phyloP scores from a whole-genome alignment of 2,113 vertebrate genomes.

The Pelobates fuscus region DNA sequence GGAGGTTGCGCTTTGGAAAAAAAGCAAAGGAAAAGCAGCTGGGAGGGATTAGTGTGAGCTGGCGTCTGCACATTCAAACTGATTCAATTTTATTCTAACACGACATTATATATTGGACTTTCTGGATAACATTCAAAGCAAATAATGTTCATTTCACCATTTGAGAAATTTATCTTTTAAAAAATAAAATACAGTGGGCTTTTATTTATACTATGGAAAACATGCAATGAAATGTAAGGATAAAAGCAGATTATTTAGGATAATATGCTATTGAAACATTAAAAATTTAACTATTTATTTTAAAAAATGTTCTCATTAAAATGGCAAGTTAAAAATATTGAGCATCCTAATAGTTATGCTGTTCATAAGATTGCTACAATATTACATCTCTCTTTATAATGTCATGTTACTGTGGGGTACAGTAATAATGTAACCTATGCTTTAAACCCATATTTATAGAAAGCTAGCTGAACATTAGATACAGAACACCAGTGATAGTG shows the following conservation, averaged over 20 bases:
- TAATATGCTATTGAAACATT: not conserved
- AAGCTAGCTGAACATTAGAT: too few relatives aligned
- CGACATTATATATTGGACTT: conserved; percentile 68
- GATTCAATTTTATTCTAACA: conserved; percentile 68
- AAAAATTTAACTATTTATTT: not conserved
- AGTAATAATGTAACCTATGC: too few relatives aligned
- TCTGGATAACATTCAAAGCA: conserved; percentile 67
- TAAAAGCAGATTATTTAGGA: not conserved
- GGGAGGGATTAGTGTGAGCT: conserved; percentile 69
- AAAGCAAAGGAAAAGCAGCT: conserved; percentile 62
- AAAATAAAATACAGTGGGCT: not conserved
- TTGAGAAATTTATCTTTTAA: conserved; percentile 44
- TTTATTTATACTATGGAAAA: not conserved
- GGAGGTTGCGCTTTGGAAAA: conserved; percentile 66
- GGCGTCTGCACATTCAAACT: conserved; percentile 69
- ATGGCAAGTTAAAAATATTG: too few relatives aligned
- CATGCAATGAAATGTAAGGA: not conserved
- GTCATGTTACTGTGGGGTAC: too few relatives aligned
- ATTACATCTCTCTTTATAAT: too few relatives aligned
- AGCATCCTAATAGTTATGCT: too few relatives aligned
- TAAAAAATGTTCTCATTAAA: too few relatives aligned
- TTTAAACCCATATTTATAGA: too few relatives aligned
- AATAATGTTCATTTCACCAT: conserved; percentile 67
- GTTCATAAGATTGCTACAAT: too few relatives aligned
- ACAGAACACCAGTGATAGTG: too few relatives aligned